phyloP scores from a whole-genome alignment of 2,797 vertebrate genomes.

The Acanthurus leucopareius region DNA sequence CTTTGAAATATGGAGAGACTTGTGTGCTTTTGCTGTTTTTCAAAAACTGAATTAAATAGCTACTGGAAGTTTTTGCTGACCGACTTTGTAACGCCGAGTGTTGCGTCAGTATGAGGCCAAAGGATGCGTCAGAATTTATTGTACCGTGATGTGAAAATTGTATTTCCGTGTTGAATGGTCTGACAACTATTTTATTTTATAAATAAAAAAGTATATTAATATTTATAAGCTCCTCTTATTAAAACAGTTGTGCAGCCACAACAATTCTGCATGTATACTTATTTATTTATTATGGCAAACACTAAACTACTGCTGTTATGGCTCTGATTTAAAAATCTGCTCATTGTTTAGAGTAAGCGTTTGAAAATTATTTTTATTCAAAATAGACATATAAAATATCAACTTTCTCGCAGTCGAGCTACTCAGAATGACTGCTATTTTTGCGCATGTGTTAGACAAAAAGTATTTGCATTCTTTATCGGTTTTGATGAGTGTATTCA shows the following conservation, averaged over 20 bases:
- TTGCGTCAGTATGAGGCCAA: slow-evolving; percentile 57
- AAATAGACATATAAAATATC: background rate
- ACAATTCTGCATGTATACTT: too few relatives aligned
- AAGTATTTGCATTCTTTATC: background rate
- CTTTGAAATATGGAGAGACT: slow-evolving; percentile 72
- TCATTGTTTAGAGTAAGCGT: too few relatives aligned
- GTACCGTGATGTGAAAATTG: slow-evolving; percentile 15
- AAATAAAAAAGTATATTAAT: background rate
- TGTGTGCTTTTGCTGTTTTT: slow-evolving; percentile 53
- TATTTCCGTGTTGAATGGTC: slow-evolving; percentile 7
- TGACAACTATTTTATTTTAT: background rate
- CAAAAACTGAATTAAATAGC: slow-evolving; percentile 59
- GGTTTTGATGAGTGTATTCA: background rate
- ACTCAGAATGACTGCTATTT: background rate
- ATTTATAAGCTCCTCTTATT: background rate
- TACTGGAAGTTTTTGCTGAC: slow-evolving; percentile 65
- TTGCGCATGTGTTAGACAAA: background rate
- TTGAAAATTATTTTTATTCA: too few relatives aligned
- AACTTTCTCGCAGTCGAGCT: fast-evolving
- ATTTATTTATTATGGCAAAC: too few relatives aligned
- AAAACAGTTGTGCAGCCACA: background rate
- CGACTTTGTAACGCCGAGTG: slow-evolving; percentile 41
- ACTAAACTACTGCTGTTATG: too few relatives aligned
- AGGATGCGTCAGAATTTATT: slow-evolving; percentile 46
- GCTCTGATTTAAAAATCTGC: too few relatives aligned